Conservation (phyloP, 2,888 invertebrate genomes). For the Netelia inedita region DNA sequence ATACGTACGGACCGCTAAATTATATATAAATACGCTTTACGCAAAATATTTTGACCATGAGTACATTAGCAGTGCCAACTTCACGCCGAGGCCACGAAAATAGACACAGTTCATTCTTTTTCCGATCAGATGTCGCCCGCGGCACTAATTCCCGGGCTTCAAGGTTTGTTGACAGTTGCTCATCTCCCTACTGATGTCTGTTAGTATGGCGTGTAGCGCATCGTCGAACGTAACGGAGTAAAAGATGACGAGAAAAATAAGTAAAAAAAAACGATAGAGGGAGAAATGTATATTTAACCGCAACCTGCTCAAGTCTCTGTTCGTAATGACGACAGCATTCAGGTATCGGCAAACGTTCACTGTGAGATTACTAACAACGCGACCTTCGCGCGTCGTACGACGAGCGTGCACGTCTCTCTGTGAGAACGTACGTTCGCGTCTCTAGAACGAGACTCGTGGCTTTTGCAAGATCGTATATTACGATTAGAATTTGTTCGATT, state of each 20-base stretch:
- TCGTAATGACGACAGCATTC: slow-evolving; percentile 25
- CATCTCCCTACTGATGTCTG: no score
- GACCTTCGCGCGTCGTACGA: slow-evolving; percentile 47
- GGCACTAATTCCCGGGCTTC: no score
- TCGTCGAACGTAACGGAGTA: not conserved
- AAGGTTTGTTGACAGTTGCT: no score
- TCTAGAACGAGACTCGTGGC: slow-evolving; percentile 8
- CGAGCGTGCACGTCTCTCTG: slow-evolving; percentile 9
- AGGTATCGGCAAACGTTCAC: not conserved
- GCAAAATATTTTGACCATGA: no score
- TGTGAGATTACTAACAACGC: not conserved
- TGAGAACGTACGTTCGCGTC: not conserved
- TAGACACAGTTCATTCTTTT: no score
- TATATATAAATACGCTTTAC: no score
- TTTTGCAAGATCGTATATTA: slow-evolving; percentile 31
- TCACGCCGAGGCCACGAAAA: no score
- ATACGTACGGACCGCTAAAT: no score
- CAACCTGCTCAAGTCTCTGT: not conserved
- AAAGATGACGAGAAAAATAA: not conserved
- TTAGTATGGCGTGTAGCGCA: not conserved
- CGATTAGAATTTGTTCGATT: not conserved
- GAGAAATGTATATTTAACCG: not conserved
- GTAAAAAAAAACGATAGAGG: not conserved
- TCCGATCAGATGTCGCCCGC: no score
- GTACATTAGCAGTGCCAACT: no score